These are phyloP conservation scores for Cremastinae sp. DNA, from an alignment of 2,888 invertebrate species.

Conservation along the genomic window DNA sequence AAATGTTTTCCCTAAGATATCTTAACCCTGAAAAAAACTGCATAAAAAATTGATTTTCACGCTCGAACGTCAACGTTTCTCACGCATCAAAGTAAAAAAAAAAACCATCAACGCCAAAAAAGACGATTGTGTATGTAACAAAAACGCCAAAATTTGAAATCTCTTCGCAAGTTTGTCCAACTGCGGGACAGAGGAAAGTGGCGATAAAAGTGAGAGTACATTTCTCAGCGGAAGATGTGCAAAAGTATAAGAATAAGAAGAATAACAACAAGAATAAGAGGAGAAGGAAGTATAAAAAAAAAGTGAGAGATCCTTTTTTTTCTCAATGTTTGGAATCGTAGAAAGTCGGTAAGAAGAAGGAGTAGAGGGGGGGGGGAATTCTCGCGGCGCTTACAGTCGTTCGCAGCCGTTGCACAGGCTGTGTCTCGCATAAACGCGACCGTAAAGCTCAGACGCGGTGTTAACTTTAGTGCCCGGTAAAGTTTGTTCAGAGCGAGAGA, in stretches of 20 bases:
- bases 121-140: too few species aligned
- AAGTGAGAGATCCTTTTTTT: slow-evolving; percentile 14
- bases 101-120: too few species aligned
- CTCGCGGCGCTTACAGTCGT: slow-evolving; percentile 46
- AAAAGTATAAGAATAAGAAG: slow-evolving; percentile 7
- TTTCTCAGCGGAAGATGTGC: slow-evolving; percentile 2
- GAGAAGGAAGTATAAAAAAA: neutral
- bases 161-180: neutral
- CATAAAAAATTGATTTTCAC: too few species aligned
- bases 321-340: neutral
- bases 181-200: slow-evolving; percentile 4
- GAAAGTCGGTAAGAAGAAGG: too few species aligned
- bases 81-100: too few species aligned
- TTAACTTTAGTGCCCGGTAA: slow-evolving; percentile 63
- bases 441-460: slow-evolving; percentile 61
- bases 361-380: too few species aligned
- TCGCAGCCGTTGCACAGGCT: slow-evolving; percentile 46
- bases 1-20: too few species aligned
- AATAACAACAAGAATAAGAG: too few species aligned
- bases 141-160: too few species aligned
- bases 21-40: too few species aligned
- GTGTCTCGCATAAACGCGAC: slow-evolving; percentile 59
- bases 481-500: slow-evolving; percentile 25
- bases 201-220: slow-evolving; percentile 15
- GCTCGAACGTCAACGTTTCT: too few species aligned